phyloP scores from a whole-genome alignment of 53 echinoderm and acorn worm genomes.

The Holothuria scabra region DNA sequence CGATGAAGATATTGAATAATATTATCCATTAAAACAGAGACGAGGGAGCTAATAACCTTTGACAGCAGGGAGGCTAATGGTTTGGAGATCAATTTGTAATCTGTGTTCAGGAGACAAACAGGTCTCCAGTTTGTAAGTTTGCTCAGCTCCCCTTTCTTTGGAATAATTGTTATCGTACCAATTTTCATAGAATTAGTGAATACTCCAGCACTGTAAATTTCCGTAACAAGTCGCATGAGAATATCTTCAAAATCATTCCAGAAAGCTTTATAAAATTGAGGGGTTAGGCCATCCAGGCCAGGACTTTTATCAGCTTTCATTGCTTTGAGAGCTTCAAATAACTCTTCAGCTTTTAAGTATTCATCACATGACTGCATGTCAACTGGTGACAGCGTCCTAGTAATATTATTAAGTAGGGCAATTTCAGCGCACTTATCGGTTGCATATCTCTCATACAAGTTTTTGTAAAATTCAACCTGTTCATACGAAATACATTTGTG shows the following conservation, averaged over 20 bases:
- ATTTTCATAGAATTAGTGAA: neutral
- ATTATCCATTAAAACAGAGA: slow-evolving; percentile 27
- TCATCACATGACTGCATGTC: too few relatives aligned
- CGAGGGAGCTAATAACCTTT: slow-evolving; percentile 9
- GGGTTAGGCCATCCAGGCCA: slow-evolving; percentile 1
- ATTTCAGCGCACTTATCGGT: neutral
- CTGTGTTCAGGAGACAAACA: slow-evolving; percentile 53
- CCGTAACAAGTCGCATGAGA: neutral
- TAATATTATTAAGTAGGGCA: neutral
- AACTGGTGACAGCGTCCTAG: neutral
- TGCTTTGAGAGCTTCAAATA: too few relatives aligned
- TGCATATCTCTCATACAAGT: neutral
- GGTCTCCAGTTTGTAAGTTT: slow-evolving; percentile 51
- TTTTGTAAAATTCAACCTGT: neutral
- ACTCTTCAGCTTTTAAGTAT: too few relatives aligned
- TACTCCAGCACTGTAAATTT: neutral
- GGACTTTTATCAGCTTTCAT: slow-evolving; percentile 7
- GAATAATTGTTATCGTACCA: neutral
- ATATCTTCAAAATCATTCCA: neutral
- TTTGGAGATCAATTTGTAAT: slow-evolving; percentile 61
- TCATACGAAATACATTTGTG: neutral
- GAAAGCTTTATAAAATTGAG: neutral
- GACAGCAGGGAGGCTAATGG: slow-evolving; percentile 33
- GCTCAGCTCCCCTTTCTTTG: slow-evolving; percentile 4
- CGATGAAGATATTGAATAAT: slow-evolving; percentile 35